These are phyloP conservation scores for Motacilla alba DNA, from an alignment of 2,113 vertebrate species.

Conservation along the genomic window DNA sequence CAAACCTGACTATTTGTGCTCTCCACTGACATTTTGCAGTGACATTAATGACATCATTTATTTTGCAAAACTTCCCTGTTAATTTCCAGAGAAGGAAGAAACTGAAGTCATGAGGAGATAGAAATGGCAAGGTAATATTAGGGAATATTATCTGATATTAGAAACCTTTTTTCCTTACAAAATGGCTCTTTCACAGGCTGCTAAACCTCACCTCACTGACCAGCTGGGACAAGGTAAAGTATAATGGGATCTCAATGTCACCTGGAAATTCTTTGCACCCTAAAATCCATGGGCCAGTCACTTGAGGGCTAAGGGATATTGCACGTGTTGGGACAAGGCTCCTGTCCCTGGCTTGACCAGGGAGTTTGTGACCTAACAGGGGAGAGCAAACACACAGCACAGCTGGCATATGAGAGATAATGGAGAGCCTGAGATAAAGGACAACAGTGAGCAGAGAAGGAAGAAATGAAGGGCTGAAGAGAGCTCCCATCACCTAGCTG, in stretches of 20 bases:
- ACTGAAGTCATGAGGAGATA: not conserved
- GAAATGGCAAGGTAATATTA: not conserved
- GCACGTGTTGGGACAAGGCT: fast-evolving
- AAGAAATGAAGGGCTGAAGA: not conserved
- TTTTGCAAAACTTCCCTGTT: not conserved
- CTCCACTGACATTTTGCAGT: not conserved
- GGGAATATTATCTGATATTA: not conserved
- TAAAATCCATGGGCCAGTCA: not conserved
- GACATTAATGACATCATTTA: not conserved
- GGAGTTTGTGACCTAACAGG: not conserved
- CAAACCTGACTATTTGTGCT: not conserved
- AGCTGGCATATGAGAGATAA: not conserved
- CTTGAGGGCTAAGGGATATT: not conserved
- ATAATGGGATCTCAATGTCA: not conserved
- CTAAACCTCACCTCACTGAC: not conserved
- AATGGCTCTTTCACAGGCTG: not conserved
- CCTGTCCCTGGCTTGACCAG: not conserved
- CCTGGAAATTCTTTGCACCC: not conserved
- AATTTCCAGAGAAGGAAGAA: not conserved
- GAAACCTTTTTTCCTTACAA: not conserved
- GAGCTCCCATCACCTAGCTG: not conserved
- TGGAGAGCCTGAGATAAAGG: not conserved
- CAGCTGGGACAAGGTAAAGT: not conserved
- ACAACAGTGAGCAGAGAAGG: not conserved
- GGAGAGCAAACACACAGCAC: not conserved